Evolutionary conservation across 2,113 vertebrate species (phyloP), one percentile per base, ranked within the genome.

Genomic region (Platichthys flesus): DNA sequence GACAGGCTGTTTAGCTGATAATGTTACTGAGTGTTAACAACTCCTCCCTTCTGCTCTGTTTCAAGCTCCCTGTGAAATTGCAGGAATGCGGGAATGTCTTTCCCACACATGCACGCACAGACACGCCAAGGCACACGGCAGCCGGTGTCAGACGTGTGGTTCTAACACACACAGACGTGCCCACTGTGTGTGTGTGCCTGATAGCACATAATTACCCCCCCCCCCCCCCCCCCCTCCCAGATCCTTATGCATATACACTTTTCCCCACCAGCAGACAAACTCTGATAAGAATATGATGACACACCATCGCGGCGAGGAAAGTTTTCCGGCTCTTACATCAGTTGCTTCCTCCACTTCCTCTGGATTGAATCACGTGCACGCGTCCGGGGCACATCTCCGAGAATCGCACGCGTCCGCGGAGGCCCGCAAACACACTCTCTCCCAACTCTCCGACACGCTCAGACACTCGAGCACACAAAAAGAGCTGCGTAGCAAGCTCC

Each of bases 251-350:
- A 84, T 71, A 80, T 68, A 83, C 71, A 62, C 74, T 77, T 79
- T 81, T 74, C 74, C 60, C 75, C 56, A 49, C 62, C 1, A 83
- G 86, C 83, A 63, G 47, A 81, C 57, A 5, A 80, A 82, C 65
- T 84, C 80, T 72, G 71, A 85, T 87, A 86, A 83, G 75, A 87
- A 87, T 79, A 72, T 81, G 86, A 90, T 90, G 89, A 88, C 89
- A 89, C 86, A 81, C 21, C 49, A 80, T 51, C 16, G 73, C 47
- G 23, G 67, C 65, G 67, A 71, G 74, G 37, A 90, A 89, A 88
- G 85, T 92, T 93, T 92, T 90, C 90, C 64, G 13, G 71, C 86
- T 88, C 85, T 93, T 91, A 91, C 91, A 92, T 93, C 91, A 93
- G 75, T 88, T 62, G 6, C 35, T 85, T 85, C 76, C 86, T 80